phyloP scores from a whole-genome alignment of 2,797 vertebrate genomes.

The Distichodus sexfasciatus region DNA sequence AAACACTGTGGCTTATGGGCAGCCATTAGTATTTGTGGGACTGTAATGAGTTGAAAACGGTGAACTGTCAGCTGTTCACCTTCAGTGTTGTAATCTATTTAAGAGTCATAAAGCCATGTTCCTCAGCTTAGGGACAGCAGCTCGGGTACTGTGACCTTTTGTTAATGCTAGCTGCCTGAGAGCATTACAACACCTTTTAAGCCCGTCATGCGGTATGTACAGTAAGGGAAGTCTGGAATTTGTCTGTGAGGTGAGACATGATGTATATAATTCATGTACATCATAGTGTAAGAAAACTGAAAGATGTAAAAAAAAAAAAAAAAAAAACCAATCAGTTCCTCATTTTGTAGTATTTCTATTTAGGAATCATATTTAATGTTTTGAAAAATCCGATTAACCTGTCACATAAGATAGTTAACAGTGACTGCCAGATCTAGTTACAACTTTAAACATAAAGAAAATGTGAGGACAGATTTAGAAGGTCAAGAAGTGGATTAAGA shows the following conservation, averaged over 20 bases:
- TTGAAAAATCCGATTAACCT: too few species aligned
- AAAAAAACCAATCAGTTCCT: too few species aligned
- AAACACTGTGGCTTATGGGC: conserved; percentile 19
- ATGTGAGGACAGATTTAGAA: too few species aligned
- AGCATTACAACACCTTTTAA: neutral
- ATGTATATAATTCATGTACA: too few species aligned
- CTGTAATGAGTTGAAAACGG: conserved; percentile 22
- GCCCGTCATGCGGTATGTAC: conserved; percentile 3
- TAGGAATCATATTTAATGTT: too few species aligned
- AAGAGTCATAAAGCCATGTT: conserved; percentile 46
- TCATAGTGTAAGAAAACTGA: too few species aligned
- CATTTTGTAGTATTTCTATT: too few species aligned
- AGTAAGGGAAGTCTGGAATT: conserved; percentile 1
- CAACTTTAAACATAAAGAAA: too few species aligned
- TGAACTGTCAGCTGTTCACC: conserved; percentile 34
- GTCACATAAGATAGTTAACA: too few species aligned
- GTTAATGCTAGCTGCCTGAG: conserved; percentile 34
- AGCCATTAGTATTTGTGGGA: conserved; percentile 31
- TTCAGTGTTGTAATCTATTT: conserved; percentile 45
- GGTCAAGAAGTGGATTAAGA: too few species aligned
- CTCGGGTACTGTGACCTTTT: conserved; percentile 46
- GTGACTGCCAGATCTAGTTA: too few species aligned
- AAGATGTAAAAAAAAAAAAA: too few species aligned
- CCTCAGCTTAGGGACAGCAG: conserved; percentile 33
- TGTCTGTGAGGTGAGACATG: neutral